A percentile compares a stretch with the other conserved stretches of the same genome.
Conservation (phyloP, 2,888 invertebrate species). For the Incurvaria masculella region DNA sequence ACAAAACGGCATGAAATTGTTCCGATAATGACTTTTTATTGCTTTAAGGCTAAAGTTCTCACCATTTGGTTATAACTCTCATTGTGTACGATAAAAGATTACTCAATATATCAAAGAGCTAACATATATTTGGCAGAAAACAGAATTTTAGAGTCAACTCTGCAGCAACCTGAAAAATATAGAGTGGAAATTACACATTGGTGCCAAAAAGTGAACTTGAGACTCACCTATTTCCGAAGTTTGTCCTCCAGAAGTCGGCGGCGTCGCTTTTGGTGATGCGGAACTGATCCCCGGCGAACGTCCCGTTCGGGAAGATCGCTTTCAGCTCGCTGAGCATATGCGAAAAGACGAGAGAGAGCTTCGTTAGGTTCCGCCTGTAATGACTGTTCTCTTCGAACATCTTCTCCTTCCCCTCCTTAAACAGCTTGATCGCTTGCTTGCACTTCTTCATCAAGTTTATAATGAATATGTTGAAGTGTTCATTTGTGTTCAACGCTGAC, state of each 20-base stretch:
- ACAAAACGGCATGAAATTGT: too few species aligned
- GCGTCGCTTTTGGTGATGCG: constrained; percentile 99
- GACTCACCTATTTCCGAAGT: constrained; percentile 93
- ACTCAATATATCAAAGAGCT: too few species aligned
- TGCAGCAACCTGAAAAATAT: too few species aligned
- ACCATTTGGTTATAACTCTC: too few species aligned
- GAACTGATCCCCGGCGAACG: constrained; percentile 96
- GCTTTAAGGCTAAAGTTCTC: too few species aligned
- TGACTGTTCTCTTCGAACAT: constrained; percentile 96
- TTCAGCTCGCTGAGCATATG: constrained; percentile 99
- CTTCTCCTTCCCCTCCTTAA: constrained; percentile 97
- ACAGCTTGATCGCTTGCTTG: constrained; percentile 97
- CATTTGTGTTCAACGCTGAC: constrained; percentile 88
- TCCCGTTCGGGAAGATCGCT: constrained; percentile 95
- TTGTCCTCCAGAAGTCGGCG: constrained; percentile 95
- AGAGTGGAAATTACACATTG: too few species aligned
- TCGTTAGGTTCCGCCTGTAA: constrained; percentile 93
- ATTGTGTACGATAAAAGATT: too few species aligned
- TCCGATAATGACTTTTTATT: too few species aligned
- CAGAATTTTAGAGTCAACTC: too few species aligned
- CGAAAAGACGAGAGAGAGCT: constrained; percentile 97
- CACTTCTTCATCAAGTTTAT: constrained; percentile 98
- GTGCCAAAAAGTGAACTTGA: too few species aligned
- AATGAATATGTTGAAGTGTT: constrained; percentile 97
- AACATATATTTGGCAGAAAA: too few species aligned